phyloP scores from a whole-genome alignment of 2,797 vertebrate genomes.

The Peromyscus eremicus region DNA sequence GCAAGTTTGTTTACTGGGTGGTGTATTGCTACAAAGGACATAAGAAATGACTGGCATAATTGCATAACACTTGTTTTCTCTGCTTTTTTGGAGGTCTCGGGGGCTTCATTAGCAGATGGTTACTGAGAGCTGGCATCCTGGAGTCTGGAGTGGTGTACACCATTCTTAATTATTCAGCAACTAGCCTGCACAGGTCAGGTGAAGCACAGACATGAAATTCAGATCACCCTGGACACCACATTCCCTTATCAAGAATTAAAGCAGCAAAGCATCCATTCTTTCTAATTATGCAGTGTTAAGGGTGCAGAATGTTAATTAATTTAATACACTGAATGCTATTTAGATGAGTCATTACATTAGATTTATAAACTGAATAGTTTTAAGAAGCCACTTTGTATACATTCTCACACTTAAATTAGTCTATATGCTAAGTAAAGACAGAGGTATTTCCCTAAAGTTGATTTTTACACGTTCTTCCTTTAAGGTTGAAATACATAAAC shows the following conservation, averaged over 20 bases:
- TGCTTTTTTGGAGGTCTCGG: slow-evolving; percentile 79
- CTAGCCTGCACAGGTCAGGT: slow-evolving; percentile 70
- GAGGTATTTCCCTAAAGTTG: not conserved
- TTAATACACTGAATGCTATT: slow-evolving; percentile 49
- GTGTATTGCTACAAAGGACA: slow-evolving; percentile 75
- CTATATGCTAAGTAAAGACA: slow-evolving; percentile 7
- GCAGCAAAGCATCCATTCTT: slow-evolving; percentile 11
- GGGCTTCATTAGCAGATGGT: slow-evolving; percentile 82
- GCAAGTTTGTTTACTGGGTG: slow-evolving; percentile 72
- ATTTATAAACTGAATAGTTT: slow-evolving; percentile 49
- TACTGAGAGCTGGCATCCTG: slow-evolving; percentile 77
- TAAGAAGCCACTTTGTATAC: slow-evolving; percentile 7
- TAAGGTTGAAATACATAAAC: not conserved
- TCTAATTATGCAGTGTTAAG: slow-evolving; percentile 47
- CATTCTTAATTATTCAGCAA: slow-evolving; percentile 84
- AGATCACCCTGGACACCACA: slow-evolving; percentile 61
- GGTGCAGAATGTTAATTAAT: not conserved
- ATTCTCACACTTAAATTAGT: slow-evolving; percentile 2
- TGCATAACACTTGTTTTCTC: slow-evolving; percentile 78
- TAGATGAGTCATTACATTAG: slow-evolving; percentile 4
- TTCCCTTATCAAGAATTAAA: slow-evolving; percentile 60
- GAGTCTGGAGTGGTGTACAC: slow-evolving; percentile 72
- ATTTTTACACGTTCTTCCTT: not conserved
- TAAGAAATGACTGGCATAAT: slow-evolving; percentile 79
- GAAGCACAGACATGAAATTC: slow-evolving; percentile 66